Conservation (phyloP, 2,113 vertebrate species). For the Cyanistes caeruleus region DNA sequence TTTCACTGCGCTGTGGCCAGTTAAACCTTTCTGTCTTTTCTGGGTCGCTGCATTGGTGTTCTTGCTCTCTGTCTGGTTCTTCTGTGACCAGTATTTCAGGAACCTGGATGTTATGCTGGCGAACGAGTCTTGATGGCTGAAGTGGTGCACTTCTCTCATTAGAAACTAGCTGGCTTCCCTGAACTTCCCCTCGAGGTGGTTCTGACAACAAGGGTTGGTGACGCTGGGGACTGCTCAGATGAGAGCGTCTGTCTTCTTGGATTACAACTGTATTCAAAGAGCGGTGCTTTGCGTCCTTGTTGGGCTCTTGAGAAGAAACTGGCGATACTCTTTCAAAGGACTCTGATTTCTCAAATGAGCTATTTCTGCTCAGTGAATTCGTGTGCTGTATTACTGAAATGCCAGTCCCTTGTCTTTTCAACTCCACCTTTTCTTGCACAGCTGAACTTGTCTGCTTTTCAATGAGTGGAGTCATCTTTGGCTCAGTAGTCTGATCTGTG, state of each 20-base stretch:
- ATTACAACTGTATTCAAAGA: slow-evolving; percentile 64
- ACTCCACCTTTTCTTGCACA: slow-evolving; percentile 79
- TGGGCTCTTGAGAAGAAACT: slow-evolving; percentile 77
- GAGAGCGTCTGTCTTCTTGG: slow-evolving; percentile 65
- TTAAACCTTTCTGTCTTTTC: slow-evolving; percentile 91
- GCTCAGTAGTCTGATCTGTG: slow-evolving; percentile 73
- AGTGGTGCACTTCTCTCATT: slow-evolving; percentile 71
- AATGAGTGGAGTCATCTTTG: slow-evolving; percentile 75
- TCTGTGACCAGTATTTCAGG: slow-evolving; percentile 98
- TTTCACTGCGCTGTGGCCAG: slow-evolving; percentile 97
- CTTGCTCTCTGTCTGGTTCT: slow-evolving; percentile 91
- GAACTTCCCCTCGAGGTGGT: slow-evolving; percentile 65
- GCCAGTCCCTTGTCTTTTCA: slow-evolving; percentile 89
- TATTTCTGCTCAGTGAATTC: slow-evolving; percentile 91
- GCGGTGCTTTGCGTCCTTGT: slow-evolving; percentile 64
- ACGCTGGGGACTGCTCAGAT: slow-evolving; percentile 65
- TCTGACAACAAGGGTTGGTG: slow-evolving; percentile 62
- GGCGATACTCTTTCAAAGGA: slow-evolving; percentile 83
- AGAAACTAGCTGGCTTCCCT: slow-evolving; percentile 52
- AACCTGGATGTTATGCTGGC: slow-evolving; percentile 96
- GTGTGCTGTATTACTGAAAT: slow-evolving; percentile 98
- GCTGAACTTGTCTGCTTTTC: slow-evolving; percentile 79
- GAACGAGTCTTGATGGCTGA: slow-evolving; percentile 88
- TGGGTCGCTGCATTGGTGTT: slow-evolving; percentile 79
- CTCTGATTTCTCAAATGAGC: slow-evolving; percentile 90